Percentiles rank a stretch among this genome's conserved stretches.
Evolutionary conservation across 2,113 vertebrate species (phyloP).

Genomic region (Saguinus midas): DNA sequence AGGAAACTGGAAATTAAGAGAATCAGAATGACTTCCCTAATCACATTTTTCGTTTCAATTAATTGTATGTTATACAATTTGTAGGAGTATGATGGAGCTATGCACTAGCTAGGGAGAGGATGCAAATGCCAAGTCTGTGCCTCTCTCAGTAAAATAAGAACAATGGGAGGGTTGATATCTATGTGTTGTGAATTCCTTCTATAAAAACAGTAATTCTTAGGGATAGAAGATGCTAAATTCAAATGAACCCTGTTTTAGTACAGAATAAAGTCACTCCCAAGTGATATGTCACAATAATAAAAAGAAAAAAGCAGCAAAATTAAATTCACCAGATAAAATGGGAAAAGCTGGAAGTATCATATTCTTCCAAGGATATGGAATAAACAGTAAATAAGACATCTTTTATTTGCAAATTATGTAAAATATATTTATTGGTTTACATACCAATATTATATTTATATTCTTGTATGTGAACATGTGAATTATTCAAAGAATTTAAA

Average conservation of each 20-base stretch:
- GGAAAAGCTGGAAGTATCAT: background rate
- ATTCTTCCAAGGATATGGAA: background rate
- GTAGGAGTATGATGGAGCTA: background rate
- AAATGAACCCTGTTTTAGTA: slow-evolving; percentile 24
- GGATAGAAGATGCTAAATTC: background rate
- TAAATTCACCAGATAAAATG: background rate
- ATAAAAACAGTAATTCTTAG: background rate
- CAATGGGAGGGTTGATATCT: background rate
- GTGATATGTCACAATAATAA: background rate
- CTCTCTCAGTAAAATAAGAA: background rate
- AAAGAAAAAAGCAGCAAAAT: background rate
- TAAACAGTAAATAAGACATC: background rate
- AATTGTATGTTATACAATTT: background rate
- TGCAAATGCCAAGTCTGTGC: background rate
- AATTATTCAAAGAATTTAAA: background rate
- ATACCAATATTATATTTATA: background rate
- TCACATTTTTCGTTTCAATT: slow-evolving; percentile 47
- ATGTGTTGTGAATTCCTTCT: background rate
- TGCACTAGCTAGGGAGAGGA: background rate
- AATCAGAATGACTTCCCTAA: slow-evolving; percentile 47
- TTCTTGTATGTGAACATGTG: background rate
- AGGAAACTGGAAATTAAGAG: slow-evolving; percentile 50
- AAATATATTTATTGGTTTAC: slow-evolving; percentile 5
- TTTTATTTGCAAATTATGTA: background rate
- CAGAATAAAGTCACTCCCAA: background rate